Evolutionary conservation across 92 coral and sea anemone genomes (phyloP), one percentile per base, ranked within the genome.

Genomic region (Porites lobata): DNA sequence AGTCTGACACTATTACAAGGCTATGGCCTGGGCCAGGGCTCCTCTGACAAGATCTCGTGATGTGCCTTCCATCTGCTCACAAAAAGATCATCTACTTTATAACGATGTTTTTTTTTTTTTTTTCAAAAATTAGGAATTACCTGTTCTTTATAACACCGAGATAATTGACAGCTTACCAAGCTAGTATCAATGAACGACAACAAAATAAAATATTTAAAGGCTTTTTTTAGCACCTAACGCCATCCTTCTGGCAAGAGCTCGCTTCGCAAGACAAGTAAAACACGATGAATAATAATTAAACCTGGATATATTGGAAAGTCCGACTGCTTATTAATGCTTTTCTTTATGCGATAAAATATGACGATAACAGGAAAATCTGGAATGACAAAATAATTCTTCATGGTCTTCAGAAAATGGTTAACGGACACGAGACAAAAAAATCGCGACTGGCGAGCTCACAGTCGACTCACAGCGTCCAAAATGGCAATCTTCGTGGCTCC

Each of bases 201-300:
- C 78, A 80, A 17, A 56, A 58, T 82, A 18, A 82, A 82, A 82
- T 82, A 82, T 82, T 82, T 9, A 70, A 57, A 20, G 3, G 24
- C 13, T 53, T 22, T 17, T 51, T 7, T 0, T 18, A 24, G 4
- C 13, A 54, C 11, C 18, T 59, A 69, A 72, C 59, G 77, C 69
- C 69, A 7, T 54, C 75, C 9, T 19, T 19, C 2, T 17, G 52
- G 52, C 67, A 20, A n/a, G 2, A 22, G 43, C 6, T 4, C 10
- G 63, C 75, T 2, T 29, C 4, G 2, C 6, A 20, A 75, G 22
- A 82, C 86, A 56, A 58, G 86, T 54, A 70, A 6, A 71, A 56
- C 86, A 14, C 54, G 86, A 21, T 69, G 14, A 7, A 24, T 15
- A 51, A 26, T 11, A 73, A 18, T 81, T 22, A 69, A 4, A 29